These are phyloP conservation scores for Fregetta grallaria DNA, from an alignment of 2,113 vertebrate species.

Conservation along the genomic window DNA sequence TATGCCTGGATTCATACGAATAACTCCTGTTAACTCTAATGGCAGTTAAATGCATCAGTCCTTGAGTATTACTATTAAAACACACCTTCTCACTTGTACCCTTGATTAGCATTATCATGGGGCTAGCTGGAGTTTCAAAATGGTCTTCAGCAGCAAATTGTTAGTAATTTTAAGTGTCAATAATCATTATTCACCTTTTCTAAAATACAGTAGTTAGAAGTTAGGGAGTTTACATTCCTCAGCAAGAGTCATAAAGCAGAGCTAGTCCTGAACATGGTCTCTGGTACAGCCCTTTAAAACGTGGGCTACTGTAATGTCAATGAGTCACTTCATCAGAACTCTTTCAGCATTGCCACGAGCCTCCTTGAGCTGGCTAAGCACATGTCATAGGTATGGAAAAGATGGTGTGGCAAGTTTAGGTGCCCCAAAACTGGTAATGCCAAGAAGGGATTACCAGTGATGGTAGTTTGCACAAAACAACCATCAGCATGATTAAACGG, in stretches of 20 bases:
- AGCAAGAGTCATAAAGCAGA: neutral
- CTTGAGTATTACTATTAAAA: constrained; percentile 40
- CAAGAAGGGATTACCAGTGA: neutral
- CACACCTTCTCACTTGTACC: constrained; percentile 5
- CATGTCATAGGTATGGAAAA: neutral
- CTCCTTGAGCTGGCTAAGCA: neutral
- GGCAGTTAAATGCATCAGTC: constrained; percentile 24
- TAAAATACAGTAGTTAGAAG: constrained; percentile 34
- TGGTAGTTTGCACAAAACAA: neutral
- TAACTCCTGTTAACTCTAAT: constrained; percentile 51
- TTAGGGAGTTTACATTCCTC: neutral
- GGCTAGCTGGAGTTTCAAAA: neutral
- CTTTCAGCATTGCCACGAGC: neutral
- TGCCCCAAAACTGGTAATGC: neutral
- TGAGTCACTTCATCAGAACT: neutral
- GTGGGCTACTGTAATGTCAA: neutral
- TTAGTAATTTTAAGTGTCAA: constrained; percentile 56
- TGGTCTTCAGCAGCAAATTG: neutral
- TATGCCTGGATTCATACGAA: constrained; percentile 31
- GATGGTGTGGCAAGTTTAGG: neutral
- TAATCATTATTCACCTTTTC: constrained; percentile 32
- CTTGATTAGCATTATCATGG: neutral
- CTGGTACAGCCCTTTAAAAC: neutral
- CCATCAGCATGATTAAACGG: neutral
- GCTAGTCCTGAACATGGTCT: neutral